phyloP scores from a whole-genome alignment of 2,113 vertebrate species.

The Osmerus eperlanus region DNA sequence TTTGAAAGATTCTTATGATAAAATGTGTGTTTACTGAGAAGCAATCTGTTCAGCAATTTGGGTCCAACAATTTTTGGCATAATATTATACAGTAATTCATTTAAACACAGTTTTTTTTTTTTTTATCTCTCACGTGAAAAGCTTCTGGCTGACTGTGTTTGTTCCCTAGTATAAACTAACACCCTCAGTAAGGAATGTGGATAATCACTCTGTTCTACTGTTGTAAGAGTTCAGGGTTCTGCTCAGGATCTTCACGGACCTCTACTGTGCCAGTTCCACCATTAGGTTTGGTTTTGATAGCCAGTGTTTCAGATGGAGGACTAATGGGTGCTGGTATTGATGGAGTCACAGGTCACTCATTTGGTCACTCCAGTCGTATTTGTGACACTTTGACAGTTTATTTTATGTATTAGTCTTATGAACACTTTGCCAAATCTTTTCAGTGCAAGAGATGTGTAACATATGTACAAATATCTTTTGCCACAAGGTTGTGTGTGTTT shows the following conservation, averaged over 20 bases:
- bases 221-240: slow-evolving; percentile 7
- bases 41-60: background rate
- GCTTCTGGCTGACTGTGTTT: background rate
- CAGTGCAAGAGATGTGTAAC: background rate
- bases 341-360: background rate
- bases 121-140: background rate
- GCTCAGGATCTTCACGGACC: slow-evolving; percentile 31
- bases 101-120: slow-evolving; percentile 7
- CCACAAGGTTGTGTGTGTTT: background rate
- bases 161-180: background rate
- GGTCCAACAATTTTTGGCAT: background rate
- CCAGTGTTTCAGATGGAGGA: slow-evolving; percentile 11
- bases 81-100: slow-evolving; percentile 10
- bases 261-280: slow-evolving; percentile 41
- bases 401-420: background rate
- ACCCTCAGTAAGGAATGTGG: slow-evolving; percentile 21
- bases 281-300: slow-evolving; percentile 26
- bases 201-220: slow-evolving; percentile 29
- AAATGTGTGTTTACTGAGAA: background rate
- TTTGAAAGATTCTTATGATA: background rate
- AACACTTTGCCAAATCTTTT: slow-evolving; percentile 26
- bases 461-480: slow-evolving; percentile 2
- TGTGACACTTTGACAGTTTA: background rate
- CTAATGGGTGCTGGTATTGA: slow-evolving; percentile 16
- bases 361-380: background rate